phyloP scores from a whole-genome alignment of 2,113 vertebrate species.

The Circaetus cinerascens region DNA sequence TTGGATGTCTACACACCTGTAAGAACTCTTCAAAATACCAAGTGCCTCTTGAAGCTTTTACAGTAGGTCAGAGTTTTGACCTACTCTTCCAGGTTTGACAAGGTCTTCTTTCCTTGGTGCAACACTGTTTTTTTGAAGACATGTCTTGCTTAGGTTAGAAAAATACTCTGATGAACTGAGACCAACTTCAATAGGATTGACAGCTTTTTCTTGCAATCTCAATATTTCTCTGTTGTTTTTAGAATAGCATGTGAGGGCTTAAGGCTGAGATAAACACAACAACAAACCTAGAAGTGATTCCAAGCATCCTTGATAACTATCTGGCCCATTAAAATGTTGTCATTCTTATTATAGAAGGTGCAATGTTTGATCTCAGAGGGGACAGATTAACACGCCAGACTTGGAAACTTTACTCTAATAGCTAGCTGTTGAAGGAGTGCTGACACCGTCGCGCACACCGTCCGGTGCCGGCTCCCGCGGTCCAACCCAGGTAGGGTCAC shows the following conservation, averaged over 20 bases:
- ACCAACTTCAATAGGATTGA: neutral
- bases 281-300: neutral
- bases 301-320: constrained; percentile 2
- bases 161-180: neutral
- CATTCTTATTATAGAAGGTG: constrained; percentile 53
- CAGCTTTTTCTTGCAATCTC: neutral
- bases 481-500: too few species aligned
- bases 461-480: too few species aligned
- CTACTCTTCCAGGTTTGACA: neutral
- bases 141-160: neutral
- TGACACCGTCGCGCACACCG: too few species aligned
- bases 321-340: neutral
- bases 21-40: neutral
- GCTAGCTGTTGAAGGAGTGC: constrained; percentile 33
- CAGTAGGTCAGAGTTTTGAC: neutral
- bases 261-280: neutral
- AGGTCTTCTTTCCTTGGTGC: neutral
- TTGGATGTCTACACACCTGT: neutral
- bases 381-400: constrained; percentile 50
- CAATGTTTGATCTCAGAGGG: constrained; percentile 46
- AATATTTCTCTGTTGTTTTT: constrained; percentile 7
- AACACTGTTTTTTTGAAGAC: neutral
- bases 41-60: neutral
- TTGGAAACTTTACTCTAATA: constrained; percentile 34
- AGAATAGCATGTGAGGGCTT: neutral